These are phyloP conservation scores for Antedon mediterranea DNA, from an alignment of 53 echinoderm and acorn worm genomes.

Conservation along the genomic window DNA sequence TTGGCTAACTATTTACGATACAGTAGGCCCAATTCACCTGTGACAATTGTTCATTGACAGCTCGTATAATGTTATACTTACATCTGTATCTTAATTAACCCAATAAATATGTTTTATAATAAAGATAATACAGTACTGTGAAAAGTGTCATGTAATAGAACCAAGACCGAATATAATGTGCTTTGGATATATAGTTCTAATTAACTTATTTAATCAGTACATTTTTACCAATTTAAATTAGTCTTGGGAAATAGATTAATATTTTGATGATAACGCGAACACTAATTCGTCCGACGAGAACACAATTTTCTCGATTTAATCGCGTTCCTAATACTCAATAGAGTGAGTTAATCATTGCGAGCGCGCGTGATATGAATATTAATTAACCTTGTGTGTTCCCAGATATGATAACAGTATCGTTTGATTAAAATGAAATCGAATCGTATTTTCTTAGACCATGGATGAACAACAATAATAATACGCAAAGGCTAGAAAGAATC, in stretches of 20 bases:
- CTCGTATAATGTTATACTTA: too few species aligned
- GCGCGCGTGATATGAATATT: not conserved
- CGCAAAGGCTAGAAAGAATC: not conserved
- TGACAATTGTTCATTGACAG: too few species aligned
- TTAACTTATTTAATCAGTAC: not conserved
- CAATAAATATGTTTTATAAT: too few species aligned
- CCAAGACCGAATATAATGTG: too few species aligned
- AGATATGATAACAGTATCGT: not conserved
- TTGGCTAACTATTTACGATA: too few species aligned
- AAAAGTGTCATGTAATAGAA: too few species aligned
- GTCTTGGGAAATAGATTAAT: not conserved
- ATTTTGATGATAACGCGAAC: not conserved
- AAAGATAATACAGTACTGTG: too few species aligned
- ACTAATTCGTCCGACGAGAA: not conserved
- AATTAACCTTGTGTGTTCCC: not conserved
- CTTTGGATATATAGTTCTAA: too few species aligned
- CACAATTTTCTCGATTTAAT: not conserved
- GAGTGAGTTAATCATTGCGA: not conserved
- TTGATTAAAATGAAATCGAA: not conserved
- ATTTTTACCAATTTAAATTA: not conserved
- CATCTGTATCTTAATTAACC: too few species aligned
- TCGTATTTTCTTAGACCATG: not conserved
- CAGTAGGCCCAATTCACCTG: too few species aligned
- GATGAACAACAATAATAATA: not conserved
- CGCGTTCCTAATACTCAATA: not conserved